Conservation (phyloP, 2,113 vertebrate genomes). For the Oncorhynchus mykiss region DNA sequence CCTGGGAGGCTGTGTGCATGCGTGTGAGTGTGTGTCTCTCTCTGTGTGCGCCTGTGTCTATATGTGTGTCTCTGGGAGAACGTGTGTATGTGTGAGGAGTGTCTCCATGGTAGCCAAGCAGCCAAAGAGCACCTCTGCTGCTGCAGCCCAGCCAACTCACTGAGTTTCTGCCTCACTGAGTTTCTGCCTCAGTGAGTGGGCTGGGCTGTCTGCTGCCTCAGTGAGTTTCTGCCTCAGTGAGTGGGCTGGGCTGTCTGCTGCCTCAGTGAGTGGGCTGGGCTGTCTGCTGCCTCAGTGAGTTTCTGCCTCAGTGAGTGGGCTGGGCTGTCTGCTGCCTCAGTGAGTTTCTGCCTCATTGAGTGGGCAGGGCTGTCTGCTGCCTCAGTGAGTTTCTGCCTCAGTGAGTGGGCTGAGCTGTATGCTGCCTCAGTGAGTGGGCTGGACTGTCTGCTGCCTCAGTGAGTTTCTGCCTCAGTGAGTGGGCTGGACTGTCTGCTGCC, state of each 20-base stretch:
- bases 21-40: background rate
- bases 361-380: slow-evolving; percentile 9
- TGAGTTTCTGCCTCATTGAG: no score
- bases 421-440: background rate
- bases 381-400: slow-evolving; percentile 50
- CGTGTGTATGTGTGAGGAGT: slow-evolving; percentile 24
- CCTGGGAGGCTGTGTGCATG: background rate
- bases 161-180: slow-evolving; percentile 23
- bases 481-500: no score
- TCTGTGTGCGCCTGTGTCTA: background rate
- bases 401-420: slow-evolving; percentile 58
- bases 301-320: no score
- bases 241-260: background rate
- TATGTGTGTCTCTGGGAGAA: background rate
- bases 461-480: slow-evolving; percentile 36
- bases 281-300: slow-evolving; percentile 12
- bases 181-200: slow-evolving; percentile 65
- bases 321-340: no score
- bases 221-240: slow-evolving; percentile 2
- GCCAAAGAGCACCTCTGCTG: slow-evolving; percentile 48
- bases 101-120: slow-evolving; percentile 68
- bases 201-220: slow-evolving; percentile 30
- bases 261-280: no score
- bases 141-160: no score
- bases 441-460: slow-evolving; percentile 37